phyloP scores from a whole-genome alignment of 2,888 invertebrate species.

The Glyphotaelius pellucidus region DNA sequence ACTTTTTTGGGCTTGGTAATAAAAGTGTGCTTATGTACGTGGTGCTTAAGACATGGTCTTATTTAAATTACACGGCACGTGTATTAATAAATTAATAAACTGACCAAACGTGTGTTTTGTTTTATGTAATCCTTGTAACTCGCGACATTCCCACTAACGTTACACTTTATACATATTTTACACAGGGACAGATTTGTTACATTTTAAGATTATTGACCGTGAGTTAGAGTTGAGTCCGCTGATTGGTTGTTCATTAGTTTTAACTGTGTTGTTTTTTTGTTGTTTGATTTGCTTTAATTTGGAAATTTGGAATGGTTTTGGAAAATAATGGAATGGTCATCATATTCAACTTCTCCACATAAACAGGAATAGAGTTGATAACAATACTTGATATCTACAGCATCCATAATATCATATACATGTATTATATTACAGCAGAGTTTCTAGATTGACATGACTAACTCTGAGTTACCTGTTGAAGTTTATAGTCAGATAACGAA shows the following conservation, averaged over 20 bases:
- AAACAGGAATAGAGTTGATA: not conserved
- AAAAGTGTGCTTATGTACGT: constrained; percentile 24
- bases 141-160: constrained; percentile 6
- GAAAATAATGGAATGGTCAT: not conserved
- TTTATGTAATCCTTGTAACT: not conserved
- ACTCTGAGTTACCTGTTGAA: not conserved
- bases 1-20: constrained; percentile 39
- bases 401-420: not conserved
- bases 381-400: not conserved
- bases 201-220: not conserved
- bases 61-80: not conserved
- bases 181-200: not conserved
- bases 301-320: not conserved
- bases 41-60: constrained; percentile 17
- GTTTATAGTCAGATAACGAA: not conserved
- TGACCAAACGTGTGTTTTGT: constrained; percentile 26
- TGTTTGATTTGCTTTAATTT: constrained; percentile 2
- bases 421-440: not conserved
- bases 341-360: not conserved
- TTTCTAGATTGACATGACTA: not conserved
- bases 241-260: not conserved
- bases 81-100: constrained; percentile 37
- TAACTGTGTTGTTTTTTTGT: not conserved
- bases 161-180: not conserved
- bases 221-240: not conserved